Evolutionary conservation across 2,797 vertebrate genomes (phyloP).

Genomic region (Sebastes umbrosus): DNA sequence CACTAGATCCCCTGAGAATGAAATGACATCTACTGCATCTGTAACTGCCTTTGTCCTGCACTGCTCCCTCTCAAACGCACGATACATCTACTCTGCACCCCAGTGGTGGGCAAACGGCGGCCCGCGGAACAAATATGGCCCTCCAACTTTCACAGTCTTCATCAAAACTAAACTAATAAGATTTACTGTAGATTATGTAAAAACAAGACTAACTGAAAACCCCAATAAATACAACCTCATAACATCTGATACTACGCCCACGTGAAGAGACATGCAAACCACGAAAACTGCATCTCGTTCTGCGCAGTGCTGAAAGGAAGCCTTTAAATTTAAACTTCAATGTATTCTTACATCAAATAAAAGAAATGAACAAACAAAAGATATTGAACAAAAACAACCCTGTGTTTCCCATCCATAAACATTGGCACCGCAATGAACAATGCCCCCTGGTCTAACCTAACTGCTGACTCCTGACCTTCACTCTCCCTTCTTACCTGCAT

Average conservation of each 20-base stretch:
- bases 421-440: not conserved
- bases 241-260: not conserved
- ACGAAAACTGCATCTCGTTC: not conserved
- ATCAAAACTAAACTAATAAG: not conserved
- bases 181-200: not conserved
- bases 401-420: too few relatives aligned
- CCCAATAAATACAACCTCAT: not conserved
- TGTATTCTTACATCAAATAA: not conserved
- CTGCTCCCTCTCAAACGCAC: not conserved
- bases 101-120: not conserved
- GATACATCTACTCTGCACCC: not conserved
- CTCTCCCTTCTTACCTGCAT: not conserved
- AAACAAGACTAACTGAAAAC: not conserved
- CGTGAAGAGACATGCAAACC: not conserved
- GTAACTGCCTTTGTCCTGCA: constrained; percentile 3
- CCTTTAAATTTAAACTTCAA: too few relatives aligned
- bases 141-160: not conserved
- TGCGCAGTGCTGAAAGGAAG: too few relatives aligned
- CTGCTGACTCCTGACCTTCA: not conserved
- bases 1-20: constrained; percentile 21
- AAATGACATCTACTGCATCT: constrained; percentile 27
- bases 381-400: not conserved
- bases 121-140: not conserved
- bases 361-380: not conserved
- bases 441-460: not conserved